Evolutionary conservation across 2,888 invertebrate species (phyloP), one percentile per base, ranked within the genome.

Genomic region (Stratiomys singularior): DNA sequence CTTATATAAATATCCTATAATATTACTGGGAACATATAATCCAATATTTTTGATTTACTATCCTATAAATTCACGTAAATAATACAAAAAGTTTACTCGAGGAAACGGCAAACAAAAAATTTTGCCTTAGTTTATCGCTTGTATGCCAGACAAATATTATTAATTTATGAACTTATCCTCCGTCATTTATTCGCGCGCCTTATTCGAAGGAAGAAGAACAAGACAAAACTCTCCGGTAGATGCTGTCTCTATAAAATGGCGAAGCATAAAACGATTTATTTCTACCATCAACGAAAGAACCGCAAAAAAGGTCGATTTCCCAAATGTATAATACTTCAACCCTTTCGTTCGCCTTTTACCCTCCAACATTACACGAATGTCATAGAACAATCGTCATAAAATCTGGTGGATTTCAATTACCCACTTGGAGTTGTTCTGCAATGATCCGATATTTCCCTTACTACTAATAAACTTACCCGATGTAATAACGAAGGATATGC

Each of bases 251-350:
- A 18, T 18, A n/a, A 18, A 52, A 37, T 37, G 37, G 37, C 3
- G 9, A 3, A 37, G 23, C 60, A 60, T 60, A 60, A 60, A 60
- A 5, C 60, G 60, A 23, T 60, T 60, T 60, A 60, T 60, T 25
- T 60, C 21, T 4, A 37, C 25, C 25, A 13, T 60, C 60, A 60
- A 60, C 3, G 2, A 60, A 21, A 60, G 18, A 60, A 60, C 60
- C 60, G 23, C 60, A 60, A 60, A 25, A 60, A 60, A 60, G 60
- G 60, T 60, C 60, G 21, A 60, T 60, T 60, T 60, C 60, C 60
- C 60, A 25, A 23, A 60, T 18, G 60, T 18, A 60, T 60, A 21
- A 60, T 60, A 25, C 60, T 18, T 60, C 23, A 11, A 60, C 21
- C 25, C 60, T 25, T 60, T 60, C 25, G 23, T 60, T 25, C 21